phyloP scores from a whole-genome alignment of 1,140 invertebrate species.

The Panagrolaimus sp. region DNA sequence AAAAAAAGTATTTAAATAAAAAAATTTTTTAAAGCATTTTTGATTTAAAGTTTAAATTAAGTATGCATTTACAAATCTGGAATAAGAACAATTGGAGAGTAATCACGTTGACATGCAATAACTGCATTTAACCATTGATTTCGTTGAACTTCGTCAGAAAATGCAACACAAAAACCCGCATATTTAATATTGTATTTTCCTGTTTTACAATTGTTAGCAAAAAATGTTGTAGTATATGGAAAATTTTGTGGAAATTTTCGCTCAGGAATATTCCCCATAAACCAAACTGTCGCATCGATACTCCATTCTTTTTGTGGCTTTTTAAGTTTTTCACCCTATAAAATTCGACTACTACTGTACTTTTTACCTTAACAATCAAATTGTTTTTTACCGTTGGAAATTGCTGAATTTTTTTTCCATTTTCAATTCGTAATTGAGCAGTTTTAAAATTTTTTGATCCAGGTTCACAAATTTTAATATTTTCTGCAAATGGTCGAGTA shows the following conservation, averaged over 20 bases:
- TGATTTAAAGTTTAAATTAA: no score
- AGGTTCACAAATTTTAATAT: slow-evolving; percentile 48
- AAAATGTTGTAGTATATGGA: slow-evolving; percentile 40
- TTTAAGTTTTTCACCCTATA: slow-evolving; percentile 20
- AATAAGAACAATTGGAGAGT: slow-evolving; percentile 13
- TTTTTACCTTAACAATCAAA: slow-evolving; percentile 19
- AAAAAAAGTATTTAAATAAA: no score
- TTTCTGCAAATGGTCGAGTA: slow-evolving; percentile 47
- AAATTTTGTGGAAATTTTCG: slow-evolving; percentile 33
- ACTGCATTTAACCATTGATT: slow-evolving; percentile 29
- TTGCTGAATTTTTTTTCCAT: slow-evolving; percentile 37
- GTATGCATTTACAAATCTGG: slow-evolving; percentile 16
- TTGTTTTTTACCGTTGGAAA: slow-evolving; percentile 34
- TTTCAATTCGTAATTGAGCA: slow-evolving; percentile 41
- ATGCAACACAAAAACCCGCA: slow-evolving; percentile 45
- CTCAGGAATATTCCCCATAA: slow-evolving; percentile 37
- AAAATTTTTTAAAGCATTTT: no score
- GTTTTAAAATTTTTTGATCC: slow-evolving; percentile 51
- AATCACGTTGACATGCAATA: slow-evolving; percentile 12
- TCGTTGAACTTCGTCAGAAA: slow-evolving; percentile 28
- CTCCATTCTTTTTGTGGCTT: slow-evolving; percentile 39
- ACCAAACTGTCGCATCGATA: slow-evolving; percentile 52
- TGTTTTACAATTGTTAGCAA: slow-evolving; percentile 30
- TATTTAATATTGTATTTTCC: slow-evolving; percentile 34
- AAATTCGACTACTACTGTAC: slow-evolving; percentile 33